Base-by-base conservation (phyloP, 2,113 vertebrate species). In the Chionis minor region DNA sequence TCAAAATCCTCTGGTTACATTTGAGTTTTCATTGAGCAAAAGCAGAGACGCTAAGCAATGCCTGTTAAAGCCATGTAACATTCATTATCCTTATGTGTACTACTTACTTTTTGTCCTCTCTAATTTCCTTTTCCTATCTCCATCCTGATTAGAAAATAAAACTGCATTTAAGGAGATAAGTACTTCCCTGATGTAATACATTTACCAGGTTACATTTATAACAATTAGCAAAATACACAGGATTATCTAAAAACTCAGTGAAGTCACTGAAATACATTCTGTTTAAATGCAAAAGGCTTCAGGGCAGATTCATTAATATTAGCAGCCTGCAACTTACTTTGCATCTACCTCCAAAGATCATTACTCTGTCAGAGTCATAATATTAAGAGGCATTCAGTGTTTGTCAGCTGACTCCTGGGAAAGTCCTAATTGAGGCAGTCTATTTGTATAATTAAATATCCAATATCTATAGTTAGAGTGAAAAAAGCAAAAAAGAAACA, bases 81-180 rank as follows among this genome's bases (percentile, higher is more conserved):
- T 65, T 55, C 27, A 44, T 33, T 81, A 88, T 63, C 81, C 73
- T 80, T 65, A 72, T 23, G 45, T 14, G 1, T 52, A 81, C 61
- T 58, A 45, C 59, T 89, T 95, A 74, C 44, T 78, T 95, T 91
- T 91, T 72, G 61, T 73, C 74, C 72, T 17, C 56, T 71, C 40
- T 86, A 79, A 94, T 93, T 96, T 96, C 28, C 74, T 91, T 91
- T 70, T 59, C 30, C 52, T 85, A 54, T 88, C 58, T 90, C 79
- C 49, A 79, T 62, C 33, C 66, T 93, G 70, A 94, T 90, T 90
- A 90, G 66, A 80, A 86, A 90, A 91, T 38, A 75, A 44, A 85
- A 70, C 2, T 14, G 14, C 35, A 26, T 96, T 94, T 79, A 65
- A 78, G 71, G 33, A 95, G 71, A 69, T 67, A 85, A 91, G 24